Conservation (phyloP, 1,140 invertebrate genomes). For the Hydropsyche tenuis region DNA sequence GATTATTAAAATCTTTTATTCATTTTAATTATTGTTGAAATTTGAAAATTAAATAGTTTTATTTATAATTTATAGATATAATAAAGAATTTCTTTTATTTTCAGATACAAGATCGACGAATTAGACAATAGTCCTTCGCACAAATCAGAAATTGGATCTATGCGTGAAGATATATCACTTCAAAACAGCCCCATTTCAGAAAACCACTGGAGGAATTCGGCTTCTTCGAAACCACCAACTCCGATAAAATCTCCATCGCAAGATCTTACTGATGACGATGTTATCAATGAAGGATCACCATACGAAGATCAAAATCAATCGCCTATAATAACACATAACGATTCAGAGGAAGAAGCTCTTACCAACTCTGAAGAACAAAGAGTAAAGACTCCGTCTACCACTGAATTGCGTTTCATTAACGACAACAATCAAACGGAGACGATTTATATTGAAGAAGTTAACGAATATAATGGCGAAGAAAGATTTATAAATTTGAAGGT, state of each 20-base stretch:
- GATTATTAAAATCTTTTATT: too few species aligned
- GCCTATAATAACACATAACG: conserved; percentile 14
- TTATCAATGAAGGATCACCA: not conserved
- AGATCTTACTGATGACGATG: conserved; percentile 21
- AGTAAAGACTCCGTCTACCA: conserved; percentile 33
- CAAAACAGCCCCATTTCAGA: conserved; percentile 18
- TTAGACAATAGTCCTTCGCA: conserved; percentile 38
- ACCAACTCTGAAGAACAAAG: conserved; percentile 17
- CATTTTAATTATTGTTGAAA: too few species aligned
- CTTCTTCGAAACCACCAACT: not conserved
- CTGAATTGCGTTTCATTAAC: conserved; percentile 40
- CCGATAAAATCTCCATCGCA: not conserved
- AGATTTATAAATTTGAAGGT: conserved; percentile 46
- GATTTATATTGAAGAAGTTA: conserved; percentile 29
- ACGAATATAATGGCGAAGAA: conserved; percentile 41
- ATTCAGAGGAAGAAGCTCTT: conserved; percentile 28
- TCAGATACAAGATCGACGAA: conserved; percentile 47
- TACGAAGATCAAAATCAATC: conserved; percentile 2
- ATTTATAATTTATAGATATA: too few species aligned
- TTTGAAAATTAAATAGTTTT: too few species aligned
- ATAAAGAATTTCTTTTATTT: conserved; percentile 28
- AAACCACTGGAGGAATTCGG: conserved; percentile 9
- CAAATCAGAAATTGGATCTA: conserved; percentile 38
- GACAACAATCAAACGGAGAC: conserved; percentile 26
- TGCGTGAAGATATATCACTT: conserved; percentile 18